Evolutionary conservation across 2,113 vertebrate genomes (phyloP).

Genomic region (Spheniscus mendiculus): DNA sequence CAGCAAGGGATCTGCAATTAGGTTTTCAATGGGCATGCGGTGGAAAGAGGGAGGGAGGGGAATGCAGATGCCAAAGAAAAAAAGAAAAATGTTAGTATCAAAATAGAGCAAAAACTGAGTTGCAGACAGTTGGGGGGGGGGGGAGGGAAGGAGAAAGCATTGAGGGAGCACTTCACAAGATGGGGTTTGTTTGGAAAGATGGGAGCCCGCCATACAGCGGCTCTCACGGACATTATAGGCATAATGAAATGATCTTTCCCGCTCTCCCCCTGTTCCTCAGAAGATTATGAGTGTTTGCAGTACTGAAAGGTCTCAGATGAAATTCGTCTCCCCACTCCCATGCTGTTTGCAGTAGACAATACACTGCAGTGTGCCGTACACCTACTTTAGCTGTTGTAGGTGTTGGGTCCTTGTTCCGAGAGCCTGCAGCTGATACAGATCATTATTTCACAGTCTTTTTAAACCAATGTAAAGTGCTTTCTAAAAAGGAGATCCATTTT

Average conservation of each 20-base stretch:
- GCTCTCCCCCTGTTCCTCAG: background rate
- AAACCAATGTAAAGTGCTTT: background rate
- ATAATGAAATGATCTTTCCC: background rate
- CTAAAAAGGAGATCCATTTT: background rate
- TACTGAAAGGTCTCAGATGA: background rate
- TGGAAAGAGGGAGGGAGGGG: background rate
- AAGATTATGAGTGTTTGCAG: background rate
- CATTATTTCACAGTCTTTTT: background rate
- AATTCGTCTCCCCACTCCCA: background rate
- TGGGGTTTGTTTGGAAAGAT: constrained; percentile 22
- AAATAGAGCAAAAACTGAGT: background rate
- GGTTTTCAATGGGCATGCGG: constrained; percentile 17
- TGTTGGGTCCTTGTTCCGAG: background rate
- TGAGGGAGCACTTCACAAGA: background rate
- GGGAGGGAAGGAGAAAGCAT: background rate
- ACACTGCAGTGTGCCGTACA: accelerated
- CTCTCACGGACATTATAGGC: background rate
- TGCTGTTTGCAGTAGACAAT: background rate
- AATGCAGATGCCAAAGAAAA: constrained; percentile 43
- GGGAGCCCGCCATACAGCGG: background rate
- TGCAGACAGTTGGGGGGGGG: background rate
- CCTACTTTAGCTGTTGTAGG: background rate
- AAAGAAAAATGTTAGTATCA: constrained; percentile 31
- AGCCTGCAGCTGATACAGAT: background rate
- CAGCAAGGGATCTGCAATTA: constrained; percentile 52